Evolutionary conservation across 2,797 vertebrate genomes (phyloP).

Genomic region (Tangara arthus): DNA sequence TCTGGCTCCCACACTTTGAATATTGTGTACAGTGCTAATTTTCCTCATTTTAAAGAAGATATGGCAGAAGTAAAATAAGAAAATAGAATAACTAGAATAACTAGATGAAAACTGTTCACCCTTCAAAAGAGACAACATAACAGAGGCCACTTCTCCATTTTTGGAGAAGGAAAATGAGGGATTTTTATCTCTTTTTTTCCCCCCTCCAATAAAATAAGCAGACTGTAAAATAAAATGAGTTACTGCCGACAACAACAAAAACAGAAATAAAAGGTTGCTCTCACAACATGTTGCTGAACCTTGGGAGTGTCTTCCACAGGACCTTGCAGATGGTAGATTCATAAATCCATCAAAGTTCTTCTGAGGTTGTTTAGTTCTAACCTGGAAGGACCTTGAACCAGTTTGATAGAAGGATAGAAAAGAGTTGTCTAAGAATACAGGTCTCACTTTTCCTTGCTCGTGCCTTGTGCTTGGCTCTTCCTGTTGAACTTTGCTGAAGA

Average conservation of each 20-base stretch:
- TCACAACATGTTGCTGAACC: not conserved
- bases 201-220: not conserved
- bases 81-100: not conserved
- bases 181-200: not conserved
- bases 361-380: not conserved
- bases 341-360: not conserved
- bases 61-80: not conserved
- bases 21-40: not conserved
- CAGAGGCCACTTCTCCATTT: not conserved
- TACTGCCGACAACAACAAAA: not conserved
- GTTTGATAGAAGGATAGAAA: not conserved
- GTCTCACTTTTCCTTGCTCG: not conserved
- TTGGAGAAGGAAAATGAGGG: not conserved
- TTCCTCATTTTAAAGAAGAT: not conserved
- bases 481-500: not conserved
- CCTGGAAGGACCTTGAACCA: not conserved
- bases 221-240: not conserved
- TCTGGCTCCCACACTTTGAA: not conserved
- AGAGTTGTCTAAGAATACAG: not conserved
- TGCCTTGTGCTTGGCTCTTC: not conserved
- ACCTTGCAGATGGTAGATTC: not conserved
- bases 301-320: not conserved
- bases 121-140: not conserved
- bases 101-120: not conserved
- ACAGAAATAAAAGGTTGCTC: not conserved